phyloP scores from a whole-genome alignment of 1,140 invertebrate species.

The Lasioglossum baleicum region DNA sequence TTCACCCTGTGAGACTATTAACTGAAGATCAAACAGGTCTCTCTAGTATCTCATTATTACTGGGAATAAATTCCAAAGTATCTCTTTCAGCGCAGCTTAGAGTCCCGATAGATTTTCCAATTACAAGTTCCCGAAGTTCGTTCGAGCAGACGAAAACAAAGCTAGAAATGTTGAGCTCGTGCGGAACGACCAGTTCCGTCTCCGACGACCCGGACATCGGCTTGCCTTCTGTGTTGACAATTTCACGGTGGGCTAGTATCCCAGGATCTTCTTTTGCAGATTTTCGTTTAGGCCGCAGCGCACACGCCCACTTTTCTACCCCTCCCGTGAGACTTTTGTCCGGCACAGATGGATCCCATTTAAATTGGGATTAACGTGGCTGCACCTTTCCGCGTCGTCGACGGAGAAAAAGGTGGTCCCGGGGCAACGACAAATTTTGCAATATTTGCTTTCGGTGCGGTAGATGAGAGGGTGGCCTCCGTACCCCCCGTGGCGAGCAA shows the following conservation, averaged over 20 bases:
- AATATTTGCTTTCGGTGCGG: constrained; percentile 27
- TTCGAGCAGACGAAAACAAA: background rate
- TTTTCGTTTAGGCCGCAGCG: constrained; percentile 28
- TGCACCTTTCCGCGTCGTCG: background rate
- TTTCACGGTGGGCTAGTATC: constrained; percentile 51
- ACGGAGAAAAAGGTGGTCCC: background rate
- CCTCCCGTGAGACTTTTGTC: constrained; percentile 18
- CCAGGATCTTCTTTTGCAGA: constrained; percentile 33
- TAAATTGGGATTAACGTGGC: constrained; percentile 64
- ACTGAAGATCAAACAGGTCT: no score
- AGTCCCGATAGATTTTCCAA: background rate
- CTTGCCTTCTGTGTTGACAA: constrained; percentile 54
- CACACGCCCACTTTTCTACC: constrained; percentile 43
- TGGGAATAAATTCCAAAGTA: background rate
- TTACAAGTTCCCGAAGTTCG: background rate
- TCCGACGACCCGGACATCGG: background rate
- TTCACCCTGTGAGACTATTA: no score
- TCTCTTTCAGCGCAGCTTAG: background rate
- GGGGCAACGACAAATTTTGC: background rate
- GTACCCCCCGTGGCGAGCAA: background rate
- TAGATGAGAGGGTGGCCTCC: background rate
- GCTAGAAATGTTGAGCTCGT: background rate
- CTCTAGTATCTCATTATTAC: no score
- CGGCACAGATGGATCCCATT: constrained; percentile 57
- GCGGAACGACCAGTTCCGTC: background rate